Evolutionary conservation across 2,888 invertebrate species (phyloP), one percentile per base, ranked within the genome.

Genomic region (Archips crataeganus): DNA sequence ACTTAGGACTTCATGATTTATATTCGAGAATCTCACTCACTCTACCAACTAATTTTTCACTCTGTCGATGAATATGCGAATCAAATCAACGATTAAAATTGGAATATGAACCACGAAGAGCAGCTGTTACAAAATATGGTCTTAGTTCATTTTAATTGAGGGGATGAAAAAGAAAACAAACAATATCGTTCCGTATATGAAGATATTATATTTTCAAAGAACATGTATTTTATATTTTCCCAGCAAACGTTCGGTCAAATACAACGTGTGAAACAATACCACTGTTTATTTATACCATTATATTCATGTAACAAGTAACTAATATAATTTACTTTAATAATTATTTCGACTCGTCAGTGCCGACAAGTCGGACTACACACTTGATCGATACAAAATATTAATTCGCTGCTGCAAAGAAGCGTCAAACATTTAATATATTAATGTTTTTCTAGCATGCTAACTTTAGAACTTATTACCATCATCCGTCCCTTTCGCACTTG

Each of bases 151-250:
- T 13, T 49, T 49, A n/a, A 54, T 54, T 3, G 6, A 57, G 11
- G 67, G 54, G 59, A 45, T 63, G 60, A 57, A 23, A 81, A 75
- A 80, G 76, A 75, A 80, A 82, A 82, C 81, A 79, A 79, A 77
- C 67, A 64, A 72, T 74, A 78, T 75, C 77, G 79, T 86, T 84
- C 77, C 75, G 82, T 93, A 93, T 93, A 94, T 93, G 92, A 94
- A 94, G 94, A 91, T 93, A 94, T 91, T 93, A 94, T 94, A 94
- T 94, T 93, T 92, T 91, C 90, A 93, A 93, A 93, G 94, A 94
- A 94, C 94, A 93, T 92, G 88, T 94, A 91, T 87, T 89, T 89
- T 90, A 70, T 87, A 87, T 87, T 88, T 87, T 85, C 81, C 90
- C 92, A 91, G 92, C 93, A 87, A 91, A 92, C 88, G 89, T 87